Percentiles rank a stretch among this genome's conserved stretches.
phyloP scores from a whole-genome alignment of 2,797 vertebrate genomes.

The Oryzias sinensis region DNA sequence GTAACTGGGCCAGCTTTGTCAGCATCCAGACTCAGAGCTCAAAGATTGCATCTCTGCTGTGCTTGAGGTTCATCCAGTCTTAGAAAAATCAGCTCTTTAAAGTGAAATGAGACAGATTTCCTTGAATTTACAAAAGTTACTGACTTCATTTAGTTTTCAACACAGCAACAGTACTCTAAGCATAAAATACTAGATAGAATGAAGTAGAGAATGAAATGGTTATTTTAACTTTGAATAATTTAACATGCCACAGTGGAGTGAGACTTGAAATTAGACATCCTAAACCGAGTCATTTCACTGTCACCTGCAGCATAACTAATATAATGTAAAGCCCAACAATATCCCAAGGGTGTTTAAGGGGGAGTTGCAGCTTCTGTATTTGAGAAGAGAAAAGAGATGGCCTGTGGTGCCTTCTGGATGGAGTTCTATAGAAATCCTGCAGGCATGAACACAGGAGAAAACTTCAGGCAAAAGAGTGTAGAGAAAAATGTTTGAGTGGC shows the following conservation, averaged over 20 bases:
- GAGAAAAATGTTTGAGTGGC: slow-evolving; percentile 23
- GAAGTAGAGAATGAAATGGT: slow-evolving; percentile 7
- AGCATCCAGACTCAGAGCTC: slow-evolving; percentile 20
- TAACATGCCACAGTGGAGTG: background rate
- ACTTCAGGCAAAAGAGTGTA: slow-evolving; percentile 29
- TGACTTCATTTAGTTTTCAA: background rate
- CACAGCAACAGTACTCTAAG: background rate
- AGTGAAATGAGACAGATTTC: slow-evolving; percentile 9
- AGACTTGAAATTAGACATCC: background rate
- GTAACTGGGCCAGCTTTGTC: slow-evolving; percentile 41
- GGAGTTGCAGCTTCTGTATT: slow-evolving; percentile 28
- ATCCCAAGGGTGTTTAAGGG: slow-evolving; percentile 10
- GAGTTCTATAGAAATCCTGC: slow-evolving; percentile 34
- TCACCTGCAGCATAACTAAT: background rate
- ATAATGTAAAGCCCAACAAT: slow-evolving; percentile 5
- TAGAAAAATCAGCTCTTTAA: slow-evolving; percentile 8
- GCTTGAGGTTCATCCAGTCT: slow-evolving; percentile 12
- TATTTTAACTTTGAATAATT: background rate
- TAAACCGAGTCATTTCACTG: too few relatives aligned
- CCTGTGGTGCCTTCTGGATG: slow-evolving; percentile 23
- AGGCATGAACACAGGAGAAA: slow-evolving; percentile 34
- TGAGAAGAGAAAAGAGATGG: slow-evolving; percentile 34
- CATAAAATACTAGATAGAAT: too few relatives aligned
- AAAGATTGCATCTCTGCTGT: slow-evolving; percentile 18
- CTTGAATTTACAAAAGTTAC: slow-evolving; percentile 1